Evolutionary conservation across 2,113 vertebrate species (phyloP).

Genomic region (Elanus axillaris): DNA sequence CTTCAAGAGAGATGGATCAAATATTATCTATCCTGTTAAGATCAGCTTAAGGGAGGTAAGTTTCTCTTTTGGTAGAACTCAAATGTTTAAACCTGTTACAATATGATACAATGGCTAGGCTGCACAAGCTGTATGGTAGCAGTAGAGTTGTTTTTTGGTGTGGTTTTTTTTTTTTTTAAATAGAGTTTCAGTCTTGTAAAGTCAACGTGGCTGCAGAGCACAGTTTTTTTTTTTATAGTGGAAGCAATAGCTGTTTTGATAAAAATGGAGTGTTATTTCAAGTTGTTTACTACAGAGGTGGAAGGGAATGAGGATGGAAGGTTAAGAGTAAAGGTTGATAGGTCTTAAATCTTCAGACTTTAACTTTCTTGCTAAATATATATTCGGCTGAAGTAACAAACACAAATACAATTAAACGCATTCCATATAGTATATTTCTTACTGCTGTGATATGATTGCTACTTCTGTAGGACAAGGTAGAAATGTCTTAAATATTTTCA

Average conservation of each 20-base stretch:
- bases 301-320: background rate
- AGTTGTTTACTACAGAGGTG: background rate
- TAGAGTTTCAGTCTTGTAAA: background rate
- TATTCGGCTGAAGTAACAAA: background rate
- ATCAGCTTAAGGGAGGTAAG: conserved; percentile 94
- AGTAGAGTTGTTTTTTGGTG: background rate
- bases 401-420: background rate
- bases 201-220: background rate
- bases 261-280: background rate
- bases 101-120: fast-evolving
- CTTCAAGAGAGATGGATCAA: conserved; percentile 94
- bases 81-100: background rate
- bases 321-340: background rate
- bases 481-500: background rate
- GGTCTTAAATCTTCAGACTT: background rate
- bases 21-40: conserved; percentile 91
- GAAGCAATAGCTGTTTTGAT: background rate
- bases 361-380: background rate
- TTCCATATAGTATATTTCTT: background rate
- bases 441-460: background rate
- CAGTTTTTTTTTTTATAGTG: background rate
- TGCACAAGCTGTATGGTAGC: background rate
- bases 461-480: background rate
- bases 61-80: background rate
- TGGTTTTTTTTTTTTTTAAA: background rate